These are phyloP conservation scores for Tetraodon nigroviridis DNA, from an alignment of 2,113 vertebrate species.

Conservation along the genomic window DNA sequence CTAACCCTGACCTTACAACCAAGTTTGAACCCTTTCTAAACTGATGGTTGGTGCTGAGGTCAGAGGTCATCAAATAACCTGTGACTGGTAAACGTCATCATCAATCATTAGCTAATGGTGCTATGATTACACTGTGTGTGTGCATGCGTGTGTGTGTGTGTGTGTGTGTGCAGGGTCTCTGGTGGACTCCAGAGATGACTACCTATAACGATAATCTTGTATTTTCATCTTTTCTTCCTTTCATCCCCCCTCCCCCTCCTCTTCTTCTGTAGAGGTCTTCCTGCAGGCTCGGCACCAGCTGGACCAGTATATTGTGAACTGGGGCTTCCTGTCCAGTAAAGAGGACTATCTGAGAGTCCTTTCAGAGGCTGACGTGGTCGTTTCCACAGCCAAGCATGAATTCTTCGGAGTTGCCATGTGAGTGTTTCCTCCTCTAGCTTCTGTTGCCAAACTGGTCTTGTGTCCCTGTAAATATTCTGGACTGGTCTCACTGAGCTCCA, in stretches of 20 bases:
- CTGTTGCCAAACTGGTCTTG: neutral
- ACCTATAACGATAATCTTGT: too few species aligned
- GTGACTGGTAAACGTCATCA: too few species aligned
- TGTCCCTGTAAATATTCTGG: too few species aligned
- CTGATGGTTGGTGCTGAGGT: slow-evolving; percentile 11
- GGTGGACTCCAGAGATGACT: too few species aligned
- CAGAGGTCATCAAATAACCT: slow-evolving; percentile 21
- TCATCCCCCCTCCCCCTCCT: neutral
- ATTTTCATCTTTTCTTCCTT: too few species aligned
- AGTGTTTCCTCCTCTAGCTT: slow-evolving; percentile 61
- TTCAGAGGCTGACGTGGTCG: slow-evolving; percentile 86
- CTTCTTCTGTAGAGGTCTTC: slow-evolving; percentile 80
- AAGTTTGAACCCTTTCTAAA: too few species aligned
- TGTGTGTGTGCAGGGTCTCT: slow-evolving; percentile 5
- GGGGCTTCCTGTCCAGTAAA: slow-evolving; percentile 87
- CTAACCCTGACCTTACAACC: too few species aligned
- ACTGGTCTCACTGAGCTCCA: too few species aligned
- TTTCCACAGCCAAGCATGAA: slow-evolving; percentile 93
- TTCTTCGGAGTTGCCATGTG: slow-evolving; percentile 98
- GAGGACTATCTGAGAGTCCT: slow-evolving; percentile 84
- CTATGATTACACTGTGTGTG: neutral
- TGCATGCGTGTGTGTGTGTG: too few species aligned
- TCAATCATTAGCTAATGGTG: slow-evolving; percentile 59
- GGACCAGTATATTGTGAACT: slow-evolving; percentile 81
- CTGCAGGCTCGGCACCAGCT: slow-evolving; percentile 75